A percentile compares a stretch with the other conserved stretches of the same genome.
Evolutionary conservation across 2,113 vertebrate species (phyloP).

Genomic region (Heterocephalus glaber): DNA sequence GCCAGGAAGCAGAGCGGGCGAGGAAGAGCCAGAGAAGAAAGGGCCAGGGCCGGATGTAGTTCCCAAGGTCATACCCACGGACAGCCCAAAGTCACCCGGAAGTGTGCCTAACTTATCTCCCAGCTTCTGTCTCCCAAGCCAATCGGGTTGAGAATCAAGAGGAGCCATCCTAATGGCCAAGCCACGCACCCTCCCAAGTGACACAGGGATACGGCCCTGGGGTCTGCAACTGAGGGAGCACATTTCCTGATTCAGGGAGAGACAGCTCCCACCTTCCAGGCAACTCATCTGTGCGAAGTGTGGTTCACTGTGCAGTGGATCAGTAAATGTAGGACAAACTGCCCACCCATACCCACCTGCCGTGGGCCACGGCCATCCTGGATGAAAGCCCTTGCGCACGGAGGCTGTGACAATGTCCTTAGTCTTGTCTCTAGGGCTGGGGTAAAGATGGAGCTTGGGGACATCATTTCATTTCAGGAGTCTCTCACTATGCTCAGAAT

Average conservation of each 20-base stretch:
- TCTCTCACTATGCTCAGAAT: not conserved
- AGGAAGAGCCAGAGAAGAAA: not conserved
- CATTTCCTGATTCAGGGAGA: accelerated
- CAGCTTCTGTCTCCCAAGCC: not conserved
- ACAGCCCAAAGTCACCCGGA: not conserved
- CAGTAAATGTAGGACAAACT: accelerated
- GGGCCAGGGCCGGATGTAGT: not conserved
- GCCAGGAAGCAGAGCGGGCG: not conserved
- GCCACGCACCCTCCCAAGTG: not conserved
- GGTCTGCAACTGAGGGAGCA: not conserved
- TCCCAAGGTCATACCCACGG: too few species aligned
- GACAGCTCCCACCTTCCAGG: not conserved
- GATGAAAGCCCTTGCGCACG: not conserved
- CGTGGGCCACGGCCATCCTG: accelerated
- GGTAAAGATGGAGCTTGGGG: not conserved
- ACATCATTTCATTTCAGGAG: too few species aligned
- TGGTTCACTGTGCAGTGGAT: not conserved
- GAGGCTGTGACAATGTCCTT: accelerated
- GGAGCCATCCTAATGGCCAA: not conserved
- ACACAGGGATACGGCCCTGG: not conserved
- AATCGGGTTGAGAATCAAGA: not conserved
- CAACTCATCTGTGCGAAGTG: accelerated
- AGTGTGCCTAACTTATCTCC: not conserved
- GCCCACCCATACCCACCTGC: too few species aligned
- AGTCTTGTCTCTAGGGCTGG: not conserved